Evolutionary conservation across 2,113 vertebrate genomes (phyloP).

Genomic region (Micronycteris hirsuta): DNA sequence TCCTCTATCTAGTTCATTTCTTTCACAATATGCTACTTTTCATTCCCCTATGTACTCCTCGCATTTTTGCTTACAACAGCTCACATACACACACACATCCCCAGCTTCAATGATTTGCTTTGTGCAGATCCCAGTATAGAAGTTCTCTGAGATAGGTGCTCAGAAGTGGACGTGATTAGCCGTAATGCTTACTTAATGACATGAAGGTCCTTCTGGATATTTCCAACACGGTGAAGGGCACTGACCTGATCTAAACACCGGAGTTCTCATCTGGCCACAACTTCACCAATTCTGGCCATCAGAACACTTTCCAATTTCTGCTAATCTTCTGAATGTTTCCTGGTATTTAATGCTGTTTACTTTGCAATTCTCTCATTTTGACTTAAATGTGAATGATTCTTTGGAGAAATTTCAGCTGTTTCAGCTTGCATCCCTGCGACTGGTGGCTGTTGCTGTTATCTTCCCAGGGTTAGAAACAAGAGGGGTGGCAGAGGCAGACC

Average conservation of each 20-base stretch:
- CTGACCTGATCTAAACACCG: not conserved
- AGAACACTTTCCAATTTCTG: not conserved
- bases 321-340: not conserved
- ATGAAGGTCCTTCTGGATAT: not conserved
- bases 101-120: not conserved
- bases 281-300: not conserved
- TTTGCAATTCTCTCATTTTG: conserved; percentile 14
- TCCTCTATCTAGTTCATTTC: not conserved
- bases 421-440: not conserved
- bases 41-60: not conserved
- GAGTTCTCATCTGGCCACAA: not conserved
- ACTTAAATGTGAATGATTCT: not conserved
- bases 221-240: not conserved
- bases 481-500: not conserved
- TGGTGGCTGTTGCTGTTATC: not conserved
- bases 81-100: not conserved
- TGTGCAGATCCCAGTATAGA: not conserved
- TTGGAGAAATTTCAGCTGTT: not conserved
- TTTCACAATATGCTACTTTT: not conserved
- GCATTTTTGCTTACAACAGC: not conserved
- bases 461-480: not conserved
- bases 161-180: not conserved
- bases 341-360: not conserved
- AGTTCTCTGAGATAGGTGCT: not conserved
- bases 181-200: not conserved